phyloP scores from a whole-genome alignment of 2,888 invertebrate genomes.

The Bruchidius siliquastri region DNA sequence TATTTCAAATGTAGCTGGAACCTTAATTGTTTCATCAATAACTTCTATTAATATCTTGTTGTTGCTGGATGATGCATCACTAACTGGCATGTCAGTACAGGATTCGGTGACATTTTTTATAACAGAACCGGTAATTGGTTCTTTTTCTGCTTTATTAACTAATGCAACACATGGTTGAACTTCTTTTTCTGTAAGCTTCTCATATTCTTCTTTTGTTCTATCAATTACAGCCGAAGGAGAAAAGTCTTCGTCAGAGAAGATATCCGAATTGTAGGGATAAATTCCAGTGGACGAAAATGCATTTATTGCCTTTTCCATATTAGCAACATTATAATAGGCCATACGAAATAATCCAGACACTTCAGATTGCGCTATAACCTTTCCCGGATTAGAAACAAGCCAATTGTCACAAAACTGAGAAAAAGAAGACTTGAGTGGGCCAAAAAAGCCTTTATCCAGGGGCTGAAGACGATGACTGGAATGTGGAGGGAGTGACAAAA shows the following conservation, averaged over 20 bases:
- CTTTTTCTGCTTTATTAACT: too few relatives aligned
- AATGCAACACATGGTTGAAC: too few relatives aligned
- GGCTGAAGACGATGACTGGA: constrained; percentile 15
- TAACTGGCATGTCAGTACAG: too few relatives aligned
- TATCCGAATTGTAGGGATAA: neutral
- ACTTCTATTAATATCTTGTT: too few relatives aligned
- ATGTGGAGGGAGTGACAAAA: constrained; percentile 14
- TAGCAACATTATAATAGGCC: neutral
- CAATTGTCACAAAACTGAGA: neutral
- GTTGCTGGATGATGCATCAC: too few relatives aligned
- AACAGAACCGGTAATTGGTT: too few relatives aligned
- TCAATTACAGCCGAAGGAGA: neutral
- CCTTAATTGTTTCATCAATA: too few relatives aligned
- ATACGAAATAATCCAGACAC: neutral
- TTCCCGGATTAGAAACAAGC: neutral
- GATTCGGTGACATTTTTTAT: too few relatives aligned
- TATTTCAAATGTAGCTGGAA: too few relatives aligned
- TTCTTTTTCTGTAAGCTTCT: too few relatives aligned
- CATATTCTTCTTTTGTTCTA: neutral
- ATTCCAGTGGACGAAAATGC: neutral
- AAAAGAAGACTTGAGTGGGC: constrained; percentile 6
- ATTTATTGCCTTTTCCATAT: neutral
- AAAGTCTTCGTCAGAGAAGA: neutral
- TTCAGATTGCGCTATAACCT: neutral
- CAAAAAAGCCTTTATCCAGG: constrained; percentile 14